Percentiles rank a stretch among this genome's conserved stretches.
Evolutionary conservation across 2,888 invertebrate genomes (phyloP).

Genomic region (Metopia argyrocephala): DNA sequence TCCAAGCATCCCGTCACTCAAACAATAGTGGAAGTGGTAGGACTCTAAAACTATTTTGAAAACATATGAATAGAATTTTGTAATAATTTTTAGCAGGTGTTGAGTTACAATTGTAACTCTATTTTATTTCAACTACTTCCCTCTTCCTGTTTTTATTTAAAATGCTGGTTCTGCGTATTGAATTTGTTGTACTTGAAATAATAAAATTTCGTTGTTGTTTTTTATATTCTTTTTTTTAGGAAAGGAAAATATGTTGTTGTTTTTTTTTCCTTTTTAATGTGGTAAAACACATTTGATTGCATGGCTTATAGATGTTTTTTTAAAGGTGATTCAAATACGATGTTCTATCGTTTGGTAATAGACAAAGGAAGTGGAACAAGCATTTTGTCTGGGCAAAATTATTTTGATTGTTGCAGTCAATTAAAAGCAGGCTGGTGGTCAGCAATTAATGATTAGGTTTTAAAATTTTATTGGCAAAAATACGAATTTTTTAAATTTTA

Average conservation of each 20-base stretch:
- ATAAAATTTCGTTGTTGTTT: not conserved
- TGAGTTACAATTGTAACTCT: slow-evolving; percentile 21
- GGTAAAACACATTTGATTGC: not conserved
- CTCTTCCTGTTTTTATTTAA: not conserved
- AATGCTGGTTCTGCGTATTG: not conserved
- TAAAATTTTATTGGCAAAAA: not conserved
- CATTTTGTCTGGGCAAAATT: slow-evolving; percentile 11
- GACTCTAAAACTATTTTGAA: not conserved
- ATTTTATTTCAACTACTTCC: not conserved
- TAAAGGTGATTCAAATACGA: not conserved
- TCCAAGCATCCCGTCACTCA: slow-evolving; percentile 5
- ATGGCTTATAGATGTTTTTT: not conserved
- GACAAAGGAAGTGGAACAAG: not conserved
- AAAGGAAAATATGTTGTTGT: too few relatives aligned
- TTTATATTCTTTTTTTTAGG: not conserved
- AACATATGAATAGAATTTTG: slow-evolving; percentile 8
- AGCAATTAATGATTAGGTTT: not conserved
- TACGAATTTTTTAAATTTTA: not conserved
- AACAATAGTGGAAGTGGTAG: not conserved
- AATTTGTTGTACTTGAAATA: not conserved
- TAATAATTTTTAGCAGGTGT: slow-evolving; percentile 53
- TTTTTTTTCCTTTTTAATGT: not conserved
- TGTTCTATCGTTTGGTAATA: not conserved
- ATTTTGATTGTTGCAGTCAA: not conserved
- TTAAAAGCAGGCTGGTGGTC: not conserved